A percentile compares a stretch with the other conserved stretches of the same genome.
Evolutionary conservation across 2,113 vertebrate genomes (phyloP).

Genomic region (Alouatta palliata): DNA sequence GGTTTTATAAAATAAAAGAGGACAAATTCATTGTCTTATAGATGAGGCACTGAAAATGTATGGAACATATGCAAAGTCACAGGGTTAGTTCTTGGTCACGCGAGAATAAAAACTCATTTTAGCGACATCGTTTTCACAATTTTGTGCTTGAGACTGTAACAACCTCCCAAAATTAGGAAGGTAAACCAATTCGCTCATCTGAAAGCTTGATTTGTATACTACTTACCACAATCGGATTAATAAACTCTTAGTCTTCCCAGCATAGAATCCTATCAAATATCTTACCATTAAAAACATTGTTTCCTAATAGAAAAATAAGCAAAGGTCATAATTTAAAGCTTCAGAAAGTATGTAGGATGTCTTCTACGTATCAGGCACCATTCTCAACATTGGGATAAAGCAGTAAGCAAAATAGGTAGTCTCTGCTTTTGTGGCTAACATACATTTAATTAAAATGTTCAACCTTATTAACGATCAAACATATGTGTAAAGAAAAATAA

Average conservation of each 20-base stretch:
- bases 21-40: neutral
- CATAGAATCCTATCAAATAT: neutral
- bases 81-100: neutral
- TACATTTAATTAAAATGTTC: neutral
- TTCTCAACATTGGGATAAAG: neutral
- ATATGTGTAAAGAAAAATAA: neutral
- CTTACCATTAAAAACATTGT: conserved; percentile 1
- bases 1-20: neutral
- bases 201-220: neutral
- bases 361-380: neutral
- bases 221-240: neutral
- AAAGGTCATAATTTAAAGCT: neutral
- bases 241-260: neutral
- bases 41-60: neutral
- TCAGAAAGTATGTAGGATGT: neutral
- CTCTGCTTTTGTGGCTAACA: neutral
- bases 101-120: neutral
- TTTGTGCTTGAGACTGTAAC: neutral
- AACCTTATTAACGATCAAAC: neutral
- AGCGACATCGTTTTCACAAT: neutral
- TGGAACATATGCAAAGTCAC: neutral
- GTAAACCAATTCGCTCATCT: neutral
- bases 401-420: neutral
- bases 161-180: neutral
- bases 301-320: neutral